These are phyloP conservation scores for Caenorhabditis sp. DNA, from an alignment of 2,888 invertebrate genomes.

Conservation along the genomic window DNA sequence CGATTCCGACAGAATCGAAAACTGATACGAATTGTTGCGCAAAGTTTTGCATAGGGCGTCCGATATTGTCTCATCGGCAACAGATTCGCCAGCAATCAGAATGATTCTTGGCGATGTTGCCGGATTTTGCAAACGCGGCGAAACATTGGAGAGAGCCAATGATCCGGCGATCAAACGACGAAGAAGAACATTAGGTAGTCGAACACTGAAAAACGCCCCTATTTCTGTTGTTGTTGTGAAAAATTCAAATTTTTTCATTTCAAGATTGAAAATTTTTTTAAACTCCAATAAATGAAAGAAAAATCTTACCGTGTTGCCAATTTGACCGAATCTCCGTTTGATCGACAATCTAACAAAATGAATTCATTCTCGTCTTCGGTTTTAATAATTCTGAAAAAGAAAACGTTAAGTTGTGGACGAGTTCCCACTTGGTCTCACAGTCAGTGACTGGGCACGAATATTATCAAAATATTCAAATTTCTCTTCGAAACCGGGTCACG, in stretches of 20 bases:
- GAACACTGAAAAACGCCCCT: conserved; percentile 72
- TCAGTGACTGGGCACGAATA: too few species aligned
- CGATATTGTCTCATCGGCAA: conserved; percentile 18
- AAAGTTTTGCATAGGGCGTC: conserved; percentile 22
- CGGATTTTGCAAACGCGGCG: conserved; percentile 21
- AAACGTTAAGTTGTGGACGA: too few species aligned
- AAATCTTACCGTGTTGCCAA: conserved; percentile 37
- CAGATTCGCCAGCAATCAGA: conserved; percentile 1
- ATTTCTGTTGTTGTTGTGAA: too few species aligned
- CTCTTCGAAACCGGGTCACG: too few species aligned
- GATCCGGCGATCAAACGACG: conserved; percentile 60
- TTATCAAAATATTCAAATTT: too few species aligned
- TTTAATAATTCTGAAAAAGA: conserved; percentile 26
- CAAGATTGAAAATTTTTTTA: too few species aligned
- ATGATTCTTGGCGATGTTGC: not conserved
- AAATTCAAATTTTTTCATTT: too few species aligned
- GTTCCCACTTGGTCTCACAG: too few species aligned
- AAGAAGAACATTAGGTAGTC: conserved; percentile 79
- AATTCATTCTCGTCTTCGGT: conserved; percentile 13
- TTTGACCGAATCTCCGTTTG: conserved; percentile 45
- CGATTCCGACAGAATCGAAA: conserved; percentile 28
- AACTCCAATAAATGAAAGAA: not conserved
- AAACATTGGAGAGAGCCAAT: conserved; percentile 44
- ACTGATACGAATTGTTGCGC: conserved; percentile 12
- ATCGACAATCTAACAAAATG: conserved; percentile 43